Percentiles rank a stretch among this genome's conserved stretches.
Evolutionary conservation across 2,888 invertebrate species (phyloP).

Genomic region (Cyclophora punctaria): DNA sequence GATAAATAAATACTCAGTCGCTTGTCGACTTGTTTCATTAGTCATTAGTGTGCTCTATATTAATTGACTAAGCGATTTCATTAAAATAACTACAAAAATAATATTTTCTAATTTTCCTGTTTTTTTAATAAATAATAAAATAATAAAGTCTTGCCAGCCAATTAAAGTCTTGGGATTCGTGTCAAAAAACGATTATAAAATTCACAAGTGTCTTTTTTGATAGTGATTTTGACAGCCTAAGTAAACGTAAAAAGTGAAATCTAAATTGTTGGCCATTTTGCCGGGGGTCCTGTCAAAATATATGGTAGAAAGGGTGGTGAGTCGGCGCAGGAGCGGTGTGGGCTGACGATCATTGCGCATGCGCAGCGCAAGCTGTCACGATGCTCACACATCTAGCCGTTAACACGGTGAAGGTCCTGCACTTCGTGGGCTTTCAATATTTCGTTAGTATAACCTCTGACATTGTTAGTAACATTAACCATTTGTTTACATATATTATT

Average conservation of each 20-base stretch:
- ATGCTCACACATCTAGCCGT: constrained; percentile 31
- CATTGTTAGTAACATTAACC: too few relatives aligned
- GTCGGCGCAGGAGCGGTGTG: constrained; percentile 44
- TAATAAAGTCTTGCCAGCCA: too few relatives aligned
- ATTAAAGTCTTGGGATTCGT: too few relatives aligned
- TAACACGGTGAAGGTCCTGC: constrained; percentile 53
- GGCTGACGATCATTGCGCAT: constrained; percentile 32
- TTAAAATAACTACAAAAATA: too few relatives aligned
- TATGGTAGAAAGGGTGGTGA: constrained; percentile 35
- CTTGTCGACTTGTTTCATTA: constrained; percentile 4
- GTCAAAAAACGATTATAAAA: constrained; percentile 11
- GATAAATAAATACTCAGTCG: constrained; percentile 9
- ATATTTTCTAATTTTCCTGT: too few relatives aligned
- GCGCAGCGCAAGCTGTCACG: constrained; percentile 8
- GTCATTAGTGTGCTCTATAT: neutral
- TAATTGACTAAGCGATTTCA: too few relatives aligned
- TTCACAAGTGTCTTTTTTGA: neutral
- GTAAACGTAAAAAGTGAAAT: too few relatives aligned
- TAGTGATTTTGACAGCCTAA: too few relatives aligned
- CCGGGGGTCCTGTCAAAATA: constrained; percentile 22
- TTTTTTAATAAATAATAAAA: too few relatives aligned
- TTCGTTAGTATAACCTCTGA: constrained; percentile 50
- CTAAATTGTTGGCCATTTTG: too few relatives aligned
- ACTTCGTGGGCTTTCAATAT: constrained; percentile 52
- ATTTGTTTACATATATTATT: too few relatives aligned